Evolutionary conservation across 2,113 vertebrate genomes (phyloP).

Genomic region (Perccottus glenii): DNA sequence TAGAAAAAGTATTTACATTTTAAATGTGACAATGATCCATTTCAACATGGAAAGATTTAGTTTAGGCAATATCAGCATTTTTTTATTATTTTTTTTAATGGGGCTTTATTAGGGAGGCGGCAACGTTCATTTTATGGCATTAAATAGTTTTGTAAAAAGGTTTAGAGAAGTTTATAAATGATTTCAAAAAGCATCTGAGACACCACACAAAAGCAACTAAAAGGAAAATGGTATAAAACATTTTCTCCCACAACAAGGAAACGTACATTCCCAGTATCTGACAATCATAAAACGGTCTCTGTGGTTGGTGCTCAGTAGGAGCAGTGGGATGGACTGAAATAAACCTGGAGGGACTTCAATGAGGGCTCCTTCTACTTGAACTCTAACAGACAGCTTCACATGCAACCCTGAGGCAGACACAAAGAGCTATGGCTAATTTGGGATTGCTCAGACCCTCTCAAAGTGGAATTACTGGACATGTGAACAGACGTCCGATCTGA

Average conservation of each 20-base stretch:
- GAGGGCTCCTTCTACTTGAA: slow-evolving; percentile 51
- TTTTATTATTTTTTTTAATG: not conserved
- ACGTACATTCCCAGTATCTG: slow-evolving; percentile 73
- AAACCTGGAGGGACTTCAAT: slow-evolving; percentile 20
- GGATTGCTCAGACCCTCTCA: slow-evolving; percentile 51
- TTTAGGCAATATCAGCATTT: slow-evolving; percentile 40
- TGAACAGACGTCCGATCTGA: slow-evolving; percentile 22
- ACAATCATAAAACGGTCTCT: slow-evolving; percentile 71
- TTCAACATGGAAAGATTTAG: slow-evolving; percentile 54
- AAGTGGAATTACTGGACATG: slow-evolving; percentile 33
- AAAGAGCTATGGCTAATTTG: slow-evolving; percentile 73
- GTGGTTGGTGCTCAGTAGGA: slow-evolving; percentile 31
- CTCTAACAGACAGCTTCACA: slow-evolving; percentile 62
- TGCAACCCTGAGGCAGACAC: slow-evolving; percentile 77
- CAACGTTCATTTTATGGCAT: slow-evolving; percentile 46
- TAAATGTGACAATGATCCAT: slow-evolving; percentile 52
- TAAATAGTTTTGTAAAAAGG: slow-evolving; percentile 21
- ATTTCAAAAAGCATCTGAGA: slow-evolving; percentile 15
- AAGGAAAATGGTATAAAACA: not conserved
- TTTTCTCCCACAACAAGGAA: slow-evolving; percentile 24
- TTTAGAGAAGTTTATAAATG: slow-evolving; percentile 23
- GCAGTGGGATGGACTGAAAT: slow-evolving; percentile 26
- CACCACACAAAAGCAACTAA: slow-evolving; percentile 12
- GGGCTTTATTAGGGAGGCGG: slow-evolving; percentile 20
- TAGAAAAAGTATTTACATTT: slow-evolving; percentile 79